A percentile compares a stretch with the other conserved stretches of the same genome.
Evolutionary conservation across 2,888 invertebrate species (phyloP).

Genomic region (Mechanitis mazaeus): DNA sequence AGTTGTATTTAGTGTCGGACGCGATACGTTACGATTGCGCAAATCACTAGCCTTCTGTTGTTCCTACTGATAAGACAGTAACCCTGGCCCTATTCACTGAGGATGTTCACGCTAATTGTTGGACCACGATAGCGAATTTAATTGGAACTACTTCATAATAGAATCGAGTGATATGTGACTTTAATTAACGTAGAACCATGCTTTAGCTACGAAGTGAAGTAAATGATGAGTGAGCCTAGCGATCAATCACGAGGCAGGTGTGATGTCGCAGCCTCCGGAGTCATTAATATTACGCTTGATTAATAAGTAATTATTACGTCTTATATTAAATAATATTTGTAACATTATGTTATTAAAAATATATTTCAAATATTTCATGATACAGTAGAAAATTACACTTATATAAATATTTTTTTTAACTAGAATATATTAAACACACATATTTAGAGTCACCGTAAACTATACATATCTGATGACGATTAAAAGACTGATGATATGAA

Average conservation of each 20-base stretch:
- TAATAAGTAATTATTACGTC: neutral
- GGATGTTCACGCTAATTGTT: slow-evolving; percentile 45
- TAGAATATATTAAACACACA: no score
- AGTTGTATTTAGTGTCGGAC: slow-evolving; percentile 61
- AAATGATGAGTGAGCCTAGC: slow-evolving; percentile 6
- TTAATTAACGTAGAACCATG: neutral
- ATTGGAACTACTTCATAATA: neutral
- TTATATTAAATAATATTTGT: neutral
- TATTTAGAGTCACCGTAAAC: slow-evolving; percentile 1
- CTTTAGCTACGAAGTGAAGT: neutral
- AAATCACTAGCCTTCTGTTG: slow-evolving; percentile 68
- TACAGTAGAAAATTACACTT: neutral
- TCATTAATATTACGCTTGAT: neutral
- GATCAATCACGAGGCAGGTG: slow-evolving; percentile 7
- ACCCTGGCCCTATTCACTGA: slow-evolving; percentile 71
- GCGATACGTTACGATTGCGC: slow-evolving; percentile 66
- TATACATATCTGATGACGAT: slow-evolving; percentile 7
- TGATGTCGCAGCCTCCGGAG: neutral
- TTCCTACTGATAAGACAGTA: slow-evolving; percentile 60
- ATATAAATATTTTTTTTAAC: neutral
- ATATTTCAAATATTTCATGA: neutral
- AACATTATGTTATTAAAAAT: neutral
- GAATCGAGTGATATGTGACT: neutral
- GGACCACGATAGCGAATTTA: slow-evolving; percentile 13
- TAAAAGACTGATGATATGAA: slow-evolving; percentile 24